Conservation (phyloP, 1,140 invertebrate genomes). For the Eueides isabella region DNA sequence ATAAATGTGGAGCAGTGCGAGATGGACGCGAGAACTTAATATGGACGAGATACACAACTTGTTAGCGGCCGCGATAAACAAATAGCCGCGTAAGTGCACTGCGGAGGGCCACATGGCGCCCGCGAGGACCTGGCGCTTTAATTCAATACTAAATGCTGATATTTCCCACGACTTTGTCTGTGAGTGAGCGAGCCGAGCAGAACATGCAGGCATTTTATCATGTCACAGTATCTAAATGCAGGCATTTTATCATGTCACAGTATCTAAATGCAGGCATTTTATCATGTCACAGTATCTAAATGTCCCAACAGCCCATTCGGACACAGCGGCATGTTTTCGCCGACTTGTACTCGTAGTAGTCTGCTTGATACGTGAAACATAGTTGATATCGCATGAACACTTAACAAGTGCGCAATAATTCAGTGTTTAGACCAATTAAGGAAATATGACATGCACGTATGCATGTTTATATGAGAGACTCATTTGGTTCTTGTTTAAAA, state of each 20-base stretch:
- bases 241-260: not conserved
- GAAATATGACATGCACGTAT: not conserved
- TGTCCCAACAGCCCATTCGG: not conserved
- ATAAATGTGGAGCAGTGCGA: not conserved
- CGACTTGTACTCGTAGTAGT: not conserved
- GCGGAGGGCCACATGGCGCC: constrained; percentile 13
- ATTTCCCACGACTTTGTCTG: not conserved
- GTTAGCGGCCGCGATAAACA: constrained; percentile 20
- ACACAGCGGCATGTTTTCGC: not conserved
- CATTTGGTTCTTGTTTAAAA: constrained; percentile 2
- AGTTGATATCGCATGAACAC: not conserved
- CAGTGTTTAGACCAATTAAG: not conserved
- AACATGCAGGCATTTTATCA: not conserved
- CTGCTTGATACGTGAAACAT: not conserved
- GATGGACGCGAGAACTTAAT: not conserved
- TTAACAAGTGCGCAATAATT: not conserved
- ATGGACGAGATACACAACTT: constrained; percentile 1
- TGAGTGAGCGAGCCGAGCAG: not conserved
- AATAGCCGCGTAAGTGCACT: constrained; percentile 11
- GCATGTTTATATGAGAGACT: not conserved
- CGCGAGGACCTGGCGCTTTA: not conserved
- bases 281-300: constrained; percentile 1
- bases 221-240: not conserved
- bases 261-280: not conserved
- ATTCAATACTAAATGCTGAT: constrained; percentile 3